Evolutionary conservation across 2,888 invertebrate genomes (phyloP).

Genomic region (Cephus runcator): DNA sequence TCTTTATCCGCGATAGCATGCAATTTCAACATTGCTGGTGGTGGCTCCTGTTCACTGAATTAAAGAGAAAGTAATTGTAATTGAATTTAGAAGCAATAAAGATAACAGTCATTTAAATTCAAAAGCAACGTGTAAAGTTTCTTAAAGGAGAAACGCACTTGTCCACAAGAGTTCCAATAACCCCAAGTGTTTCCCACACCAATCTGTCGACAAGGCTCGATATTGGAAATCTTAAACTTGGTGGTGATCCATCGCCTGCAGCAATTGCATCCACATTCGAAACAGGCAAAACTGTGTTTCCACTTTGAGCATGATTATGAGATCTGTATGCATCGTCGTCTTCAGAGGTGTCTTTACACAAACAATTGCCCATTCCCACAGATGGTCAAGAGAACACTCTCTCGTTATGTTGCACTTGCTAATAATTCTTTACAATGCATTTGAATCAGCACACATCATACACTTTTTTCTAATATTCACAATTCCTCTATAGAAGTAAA

Average conservation of each 20-base stretch:
- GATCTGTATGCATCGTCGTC: constrained; percentile 66
- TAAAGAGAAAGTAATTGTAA: not conserved
- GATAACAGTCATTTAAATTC: constrained; percentile 15
- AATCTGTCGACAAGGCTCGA: constrained; percentile 75
- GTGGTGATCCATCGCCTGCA: constrained; percentile 41
- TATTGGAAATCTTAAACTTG: constrained; percentile 57
- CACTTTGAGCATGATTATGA: constrained; percentile 44
- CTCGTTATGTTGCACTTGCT: not conserved
- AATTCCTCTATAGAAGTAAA: not conserved
- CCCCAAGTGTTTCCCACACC: constrained; percentile 81
- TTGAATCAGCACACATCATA: not conserved
- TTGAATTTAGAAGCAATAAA: not conserved
- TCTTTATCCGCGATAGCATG: constrained; percentile 90
- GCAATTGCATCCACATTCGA: constrained; percentile 47
- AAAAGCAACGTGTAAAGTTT: constrained; percentile 2
- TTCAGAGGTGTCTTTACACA: constrained; percentile 76
- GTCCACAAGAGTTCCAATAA: constrained; percentile 86
- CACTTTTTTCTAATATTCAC: not conserved
- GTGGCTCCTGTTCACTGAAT: constrained; percentile 87
- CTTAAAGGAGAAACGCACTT: constrained; percentile 71
- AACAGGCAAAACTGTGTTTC: constrained; percentile 54
- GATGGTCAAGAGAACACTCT: constrained; percentile 19
- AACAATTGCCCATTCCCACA: constrained; percentile 79
- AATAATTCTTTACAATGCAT: not conserved
- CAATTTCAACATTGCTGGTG: constrained; percentile 82